Percentiles rank a stretch among this genome's conserved stretches.
Evolutionary conservation across 1,140 invertebrate species (phyloP).

Genomic region (Drosophila pachea): DNA sequence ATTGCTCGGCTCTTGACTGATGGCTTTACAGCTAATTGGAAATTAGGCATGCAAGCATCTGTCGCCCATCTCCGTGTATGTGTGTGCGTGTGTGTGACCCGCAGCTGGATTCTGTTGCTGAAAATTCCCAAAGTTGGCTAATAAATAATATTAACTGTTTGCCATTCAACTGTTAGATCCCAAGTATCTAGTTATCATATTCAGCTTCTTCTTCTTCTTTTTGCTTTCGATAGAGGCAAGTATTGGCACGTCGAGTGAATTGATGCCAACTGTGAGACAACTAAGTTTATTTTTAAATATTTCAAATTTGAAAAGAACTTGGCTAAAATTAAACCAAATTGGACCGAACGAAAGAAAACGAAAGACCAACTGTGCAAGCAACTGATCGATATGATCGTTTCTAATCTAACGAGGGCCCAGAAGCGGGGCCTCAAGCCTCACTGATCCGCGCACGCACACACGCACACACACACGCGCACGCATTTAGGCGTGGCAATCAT

Average conservation of each 20-base stretch:
- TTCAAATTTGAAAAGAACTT: slow-evolving; percentile 47
- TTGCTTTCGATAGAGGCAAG: neutral
- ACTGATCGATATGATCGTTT: slow-evolving; percentile 46
- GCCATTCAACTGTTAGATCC: slow-evolving; percentile 2
- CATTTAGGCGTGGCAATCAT: slow-evolving; percentile 34
- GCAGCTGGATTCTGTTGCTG: slow-evolving; percentile 19
- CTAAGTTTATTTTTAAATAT: slow-evolving; percentile 37
- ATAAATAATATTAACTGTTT: slow-evolving; percentile 13
- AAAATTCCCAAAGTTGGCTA: slow-evolving; percentile 9
- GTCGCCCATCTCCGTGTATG: too few relatives aligned
- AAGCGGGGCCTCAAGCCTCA: slow-evolving; percentile 8
- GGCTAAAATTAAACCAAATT: slow-evolving; percentile 61
- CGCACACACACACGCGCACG: neutral
- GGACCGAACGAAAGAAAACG: slow-evolving; percentile 12
- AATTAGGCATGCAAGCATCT: slow-evolving; percentile 21
- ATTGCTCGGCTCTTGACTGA: slow-evolving; percentile 43
- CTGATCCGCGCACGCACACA: slow-evolving; percentile 24
- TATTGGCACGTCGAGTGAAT: neutral
- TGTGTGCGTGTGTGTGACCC: too few relatives aligned
- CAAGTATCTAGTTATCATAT: too few relatives aligned
- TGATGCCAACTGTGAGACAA: slow-evolving; percentile 9
- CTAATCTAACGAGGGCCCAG: slow-evolving; percentile 9
- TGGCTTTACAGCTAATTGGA: slow-evolving; percentile 52
- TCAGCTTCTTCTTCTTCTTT: too few relatives aligned
- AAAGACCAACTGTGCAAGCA: slow-evolving; percentile 64